Conservation (phyloP, 2,888 invertebrate species). For the Gisinianus flammeolus region DNA sequence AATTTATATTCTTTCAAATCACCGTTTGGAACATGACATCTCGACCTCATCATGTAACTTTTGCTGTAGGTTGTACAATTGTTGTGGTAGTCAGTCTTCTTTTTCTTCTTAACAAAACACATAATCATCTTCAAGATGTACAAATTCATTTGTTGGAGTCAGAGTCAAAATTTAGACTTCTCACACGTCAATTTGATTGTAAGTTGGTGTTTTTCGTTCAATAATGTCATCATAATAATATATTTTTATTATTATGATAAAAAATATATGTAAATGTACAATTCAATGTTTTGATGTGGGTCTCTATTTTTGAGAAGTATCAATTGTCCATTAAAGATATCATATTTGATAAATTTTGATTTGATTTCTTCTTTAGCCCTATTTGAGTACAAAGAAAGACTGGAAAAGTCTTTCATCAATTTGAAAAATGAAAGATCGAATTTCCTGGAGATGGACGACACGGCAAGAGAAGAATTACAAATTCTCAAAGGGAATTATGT, state of each 20-base stretch:
- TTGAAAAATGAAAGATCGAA: constrained; percentile 52
- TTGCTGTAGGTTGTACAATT: constrained; percentile 47
- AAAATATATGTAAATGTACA: no score
- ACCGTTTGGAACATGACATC: constrained; percentile 36
- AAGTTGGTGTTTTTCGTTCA: constrained; percentile 37
- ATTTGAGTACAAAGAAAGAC: constrained; percentile 56
- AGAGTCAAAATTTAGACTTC: constrained; percentile 44
- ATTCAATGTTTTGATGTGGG: no score
- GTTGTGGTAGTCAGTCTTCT: constrained; percentile 48
- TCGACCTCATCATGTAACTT: constrained; percentile 50
- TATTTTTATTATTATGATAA: no score
- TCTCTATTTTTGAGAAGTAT: no score
- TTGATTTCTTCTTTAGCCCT: constrained; percentile 43
- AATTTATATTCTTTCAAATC: no score
- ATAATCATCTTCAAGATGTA: constrained; percentile 45
- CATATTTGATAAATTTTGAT: neutral
- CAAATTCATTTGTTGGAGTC: constrained; percentile 37
- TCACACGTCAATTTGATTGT: constrained; percentile 55
- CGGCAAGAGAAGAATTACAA: constrained; percentile 48
- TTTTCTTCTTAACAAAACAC: constrained; percentile 50
- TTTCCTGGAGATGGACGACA: constrained; percentile 41
- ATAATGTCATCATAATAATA: no score
- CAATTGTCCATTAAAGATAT: no score
- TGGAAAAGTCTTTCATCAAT: constrained; percentile 51
- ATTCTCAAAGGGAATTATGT: constrained; percentile 42